Evolutionary conservation across 2,888 invertebrate species (phyloP), one percentile per base, ranked within the genome.

Genomic region (Hypolimnas misippus): DNA sequence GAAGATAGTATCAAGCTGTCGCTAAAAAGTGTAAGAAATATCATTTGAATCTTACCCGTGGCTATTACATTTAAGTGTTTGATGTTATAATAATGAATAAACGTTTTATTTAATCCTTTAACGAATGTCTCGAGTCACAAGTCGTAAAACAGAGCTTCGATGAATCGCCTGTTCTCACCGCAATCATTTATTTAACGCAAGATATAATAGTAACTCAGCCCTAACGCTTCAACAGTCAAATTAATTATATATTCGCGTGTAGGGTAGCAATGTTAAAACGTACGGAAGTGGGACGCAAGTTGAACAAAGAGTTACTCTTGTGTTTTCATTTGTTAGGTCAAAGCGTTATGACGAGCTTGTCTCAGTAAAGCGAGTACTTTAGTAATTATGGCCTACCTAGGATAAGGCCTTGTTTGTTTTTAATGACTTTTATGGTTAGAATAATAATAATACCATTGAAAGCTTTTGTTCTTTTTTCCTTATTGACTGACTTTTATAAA

Each of bases 111-210:
- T 78, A 81, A 85, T 80, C 80, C 84, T 83, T 78, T 84, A 83
- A 85, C 81, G 83, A 86, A 86, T 84, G 75, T 79, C 78, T 76
- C 65, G 72, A 71, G 75, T 77, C 74, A 71, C 61, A 71, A n/a
- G 73, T 76, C 78, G 76, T 86, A 76, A 83, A 86, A 86, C 86
- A 86, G 84, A 82, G 83, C 81, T 73, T 71, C 75, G 73, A 73
- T 72, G 77, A 82, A 82, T 82, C 76, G 75, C 70, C 70, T 72
- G 73, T 75, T 73, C 73, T 84, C 79, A 81, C 76, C 76, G 75
- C 76, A 77, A 81, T 86, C 84, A 81, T 86, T 81, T 81, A 83
- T 75, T 81, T 86, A 87, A 87, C 85, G 86, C 75, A 71, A 72
- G 69, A 69, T 73, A 74, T 78, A 76, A 75, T 73, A 71, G 72